Evolutionary conservation across 2,888 invertebrate species (phyloP).

Genomic region (Nebria brevicollis): DNA sequence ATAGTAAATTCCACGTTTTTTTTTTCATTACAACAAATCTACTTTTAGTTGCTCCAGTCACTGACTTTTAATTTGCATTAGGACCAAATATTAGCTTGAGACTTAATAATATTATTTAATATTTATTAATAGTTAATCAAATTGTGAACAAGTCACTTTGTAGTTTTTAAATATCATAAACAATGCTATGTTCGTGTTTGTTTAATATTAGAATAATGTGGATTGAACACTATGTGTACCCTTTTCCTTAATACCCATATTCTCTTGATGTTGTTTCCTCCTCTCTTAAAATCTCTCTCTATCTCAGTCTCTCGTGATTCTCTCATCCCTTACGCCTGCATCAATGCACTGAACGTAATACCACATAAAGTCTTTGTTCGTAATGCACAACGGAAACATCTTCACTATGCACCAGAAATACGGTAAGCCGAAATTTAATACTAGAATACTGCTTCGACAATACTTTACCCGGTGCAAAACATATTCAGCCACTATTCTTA

Average conservation of each 20-base stretch:
- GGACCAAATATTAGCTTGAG: no score
- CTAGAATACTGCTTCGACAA: not conserved
- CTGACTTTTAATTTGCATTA: no score
- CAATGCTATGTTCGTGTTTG: no score
- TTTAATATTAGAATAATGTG: not conserved
- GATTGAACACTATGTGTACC: not conserved
- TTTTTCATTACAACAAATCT: not conserved
- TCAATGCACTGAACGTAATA: conserved; percentile 1
- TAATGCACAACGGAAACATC: not conserved
- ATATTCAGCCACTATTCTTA: not conserved
- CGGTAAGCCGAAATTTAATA: conserved; percentile 1
- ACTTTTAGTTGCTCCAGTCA: no score
- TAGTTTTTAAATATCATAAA: no score
- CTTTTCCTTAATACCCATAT: not conserved
- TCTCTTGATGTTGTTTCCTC: not conserved
- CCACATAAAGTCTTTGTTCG: conserved; percentile 1
- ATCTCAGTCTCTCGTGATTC: not conserved
- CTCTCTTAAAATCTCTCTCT: not conserved
- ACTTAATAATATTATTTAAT: no score
- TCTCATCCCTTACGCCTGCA: not conserved
- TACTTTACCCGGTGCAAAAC: not conserved
- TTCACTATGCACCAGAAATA: not conserved
- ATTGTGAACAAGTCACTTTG: no score
- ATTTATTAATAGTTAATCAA: no score
- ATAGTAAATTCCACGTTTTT: not conserved